These are phyloP conservation scores for Neostethus bicornis DNA, from an alignment of 2,797 vertebrate genomes.

Conservation along the genomic window DNA sequence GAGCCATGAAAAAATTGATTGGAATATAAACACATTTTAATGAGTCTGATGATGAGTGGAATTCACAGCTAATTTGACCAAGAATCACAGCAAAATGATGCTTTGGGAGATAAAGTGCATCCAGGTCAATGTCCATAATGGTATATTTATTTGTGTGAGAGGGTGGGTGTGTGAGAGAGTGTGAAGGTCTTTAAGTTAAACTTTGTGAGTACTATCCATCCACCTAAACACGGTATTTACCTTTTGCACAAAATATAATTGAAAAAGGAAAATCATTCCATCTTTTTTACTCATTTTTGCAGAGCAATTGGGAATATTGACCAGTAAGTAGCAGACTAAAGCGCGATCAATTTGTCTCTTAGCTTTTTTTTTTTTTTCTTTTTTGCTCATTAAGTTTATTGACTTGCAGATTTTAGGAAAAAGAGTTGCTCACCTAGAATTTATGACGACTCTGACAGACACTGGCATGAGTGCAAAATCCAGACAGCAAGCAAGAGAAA, in stretches of 20 bases:
- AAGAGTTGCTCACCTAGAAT: constrained; percentile 54
- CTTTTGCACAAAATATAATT: background rate
- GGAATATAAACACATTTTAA: constrained; percentile 70
- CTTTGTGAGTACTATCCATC: constrained; percentile 6
- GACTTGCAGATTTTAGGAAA: constrained; percentile 68
- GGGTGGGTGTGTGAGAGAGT: constrained; percentile 23
- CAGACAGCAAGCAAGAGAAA: constrained; percentile 53
- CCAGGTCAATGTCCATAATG: constrained; percentile 40
- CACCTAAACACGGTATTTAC: constrained; percentile 2
- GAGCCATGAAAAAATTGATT: constrained; percentile 61
- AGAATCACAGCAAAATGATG: constrained; percentile 59
- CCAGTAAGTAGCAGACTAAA: constrained; percentile 46
- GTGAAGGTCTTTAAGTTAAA: constrained; percentile 3
- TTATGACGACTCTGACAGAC: constrained; percentile 62
- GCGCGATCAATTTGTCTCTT: constrained; percentile 55
- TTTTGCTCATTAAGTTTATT: constrained; percentile 63
- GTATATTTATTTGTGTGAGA: constrained; percentile 30
- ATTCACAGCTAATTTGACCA: constrained; percentile 66
- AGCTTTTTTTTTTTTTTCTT: constrained; percentile 53
- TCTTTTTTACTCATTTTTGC: constrained; percentile 28
- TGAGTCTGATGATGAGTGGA: constrained; percentile 65
- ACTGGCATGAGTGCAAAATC: constrained; percentile 53
- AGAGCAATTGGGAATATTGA: constrained; percentile 49
- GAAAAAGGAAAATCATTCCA: constrained; percentile 19
- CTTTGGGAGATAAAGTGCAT: constrained; percentile 44